phyloP scores from a whole-genome alignment of 1,140 invertebrate species.

The Coelopa frigida region DNA sequence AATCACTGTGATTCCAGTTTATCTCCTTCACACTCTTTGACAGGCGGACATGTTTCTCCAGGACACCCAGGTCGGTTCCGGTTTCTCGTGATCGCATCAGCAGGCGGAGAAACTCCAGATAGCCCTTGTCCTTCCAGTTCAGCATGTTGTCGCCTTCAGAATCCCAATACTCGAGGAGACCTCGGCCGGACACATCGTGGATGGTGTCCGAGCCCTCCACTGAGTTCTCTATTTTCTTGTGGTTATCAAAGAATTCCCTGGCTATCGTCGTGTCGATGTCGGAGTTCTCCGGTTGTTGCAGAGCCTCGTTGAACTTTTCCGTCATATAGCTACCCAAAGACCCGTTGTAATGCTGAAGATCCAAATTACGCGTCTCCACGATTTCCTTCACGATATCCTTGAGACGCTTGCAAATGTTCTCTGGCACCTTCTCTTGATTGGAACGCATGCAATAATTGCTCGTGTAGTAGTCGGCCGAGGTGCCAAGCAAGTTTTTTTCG shows the following conservation, averaged over 20 bases:
- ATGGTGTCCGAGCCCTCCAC: slow-evolving; percentile 51
- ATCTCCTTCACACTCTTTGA: slow-evolving; percentile 47
- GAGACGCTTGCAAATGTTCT: background rate
- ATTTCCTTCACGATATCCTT: background rate
- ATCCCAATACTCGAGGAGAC: slow-evolving; percentile 46
- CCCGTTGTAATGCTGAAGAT: slow-evolving; percentile 18
- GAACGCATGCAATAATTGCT: slow-evolving; percentile 9
- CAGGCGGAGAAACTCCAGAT: slow-evolving; percentile 47
- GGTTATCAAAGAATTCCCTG: slow-evolving; percentile 46
- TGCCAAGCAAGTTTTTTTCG: slow-evolving; percentile 44
- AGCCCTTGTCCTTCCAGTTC: slow-evolving; percentile 54
- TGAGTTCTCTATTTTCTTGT: slow-evolving; percentile 48
- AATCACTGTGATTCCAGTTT: background rate
- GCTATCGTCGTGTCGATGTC: slow-evolving; percentile 22
- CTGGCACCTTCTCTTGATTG: slow-evolving; percentile 27
- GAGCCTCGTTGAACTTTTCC: background rate
- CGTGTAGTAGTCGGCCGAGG: slow-evolving; percentile 6
- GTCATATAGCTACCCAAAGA: slow-evolving; percentile 41
- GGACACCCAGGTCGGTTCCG: slow-evolving; percentile 12
- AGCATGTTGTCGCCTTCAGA: slow-evolving; percentile 52
- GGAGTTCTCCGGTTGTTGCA: background rate
- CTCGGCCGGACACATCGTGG: slow-evolving; percentile 50
- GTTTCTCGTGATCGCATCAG: slow-evolving; percentile 47
- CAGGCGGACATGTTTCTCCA: slow-evolving; percentile 35
- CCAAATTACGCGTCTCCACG: slow-evolving; percentile 1